Evolutionary conservation across 2,888 invertebrate species (phyloP).

Genomic region (Caenorhabditis parvicauda): DNA sequence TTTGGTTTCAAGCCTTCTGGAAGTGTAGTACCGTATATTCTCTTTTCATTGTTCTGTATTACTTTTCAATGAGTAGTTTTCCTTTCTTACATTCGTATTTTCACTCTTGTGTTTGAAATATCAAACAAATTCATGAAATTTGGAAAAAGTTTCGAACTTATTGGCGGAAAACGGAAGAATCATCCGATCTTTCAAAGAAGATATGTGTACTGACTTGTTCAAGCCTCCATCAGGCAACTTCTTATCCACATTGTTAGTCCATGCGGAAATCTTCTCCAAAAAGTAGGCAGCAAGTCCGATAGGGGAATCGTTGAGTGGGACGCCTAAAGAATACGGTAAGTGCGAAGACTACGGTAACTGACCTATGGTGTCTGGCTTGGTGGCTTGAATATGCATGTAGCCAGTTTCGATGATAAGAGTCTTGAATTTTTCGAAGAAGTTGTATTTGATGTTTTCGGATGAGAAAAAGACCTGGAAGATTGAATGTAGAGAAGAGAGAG

Average conservation of each 20-base stretch:
- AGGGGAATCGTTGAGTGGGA: slow-evolving; percentile 76
- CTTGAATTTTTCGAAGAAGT: slow-evolving; percentile 39
- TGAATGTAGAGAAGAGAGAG: slow-evolving; percentile 8
- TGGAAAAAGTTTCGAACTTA: too few species aligned
- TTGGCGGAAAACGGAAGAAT: background rate
- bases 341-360: slow-evolving; percentile 43
- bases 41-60: background rate
- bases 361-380: slow-evolving; percentile 86
- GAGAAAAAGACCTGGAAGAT: slow-evolving; percentile 22
- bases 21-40: background rate
- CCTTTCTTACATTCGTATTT: too few species aligned
- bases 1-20: background rate
- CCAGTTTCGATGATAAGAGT: slow-evolving; percentile 65
- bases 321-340: slow-evolving; percentile 67
- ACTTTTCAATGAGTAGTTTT: too few species aligned
- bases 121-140: too few species aligned
- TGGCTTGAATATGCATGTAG: slow-evolving; percentile 77
- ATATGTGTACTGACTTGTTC: slow-evolving; percentile 50
- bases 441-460: slow-evolving; percentile 22
- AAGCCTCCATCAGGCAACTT: slow-evolving; percentile 72
- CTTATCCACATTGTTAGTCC: slow-evolving; percentile 69
- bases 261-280: slow-evolving; percentile 81
- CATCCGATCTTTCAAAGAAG: background rate
- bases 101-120: too few species aligned
- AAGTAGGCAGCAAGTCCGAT: slow-evolving; percentile 84